Evolutionary conservation across 2,113 vertebrate species (phyloP), one percentile per base, ranked within the genome.

Genomic region (Taxidea taxus): DNA sequence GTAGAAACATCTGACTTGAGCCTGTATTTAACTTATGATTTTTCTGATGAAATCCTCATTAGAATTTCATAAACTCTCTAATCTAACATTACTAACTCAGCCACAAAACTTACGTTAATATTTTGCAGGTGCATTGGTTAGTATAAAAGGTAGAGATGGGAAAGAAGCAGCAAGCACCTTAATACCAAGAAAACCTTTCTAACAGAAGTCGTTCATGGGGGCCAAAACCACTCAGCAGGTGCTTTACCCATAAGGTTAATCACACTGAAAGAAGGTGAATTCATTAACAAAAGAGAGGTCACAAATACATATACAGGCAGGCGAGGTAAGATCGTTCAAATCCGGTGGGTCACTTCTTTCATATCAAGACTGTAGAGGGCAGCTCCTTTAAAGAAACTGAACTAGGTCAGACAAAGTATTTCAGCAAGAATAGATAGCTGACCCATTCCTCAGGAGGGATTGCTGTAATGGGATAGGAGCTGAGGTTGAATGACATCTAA

Each of bases 61-160:
- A 25, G 75, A 96, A 96, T 97, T 95, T 92, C 77, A 97, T 80
- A 92, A 95, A 56, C 13, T 60, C 44, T 85, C 44, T 54, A 93
- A 90, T 93, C 54, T 54, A 68, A 82, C 72, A 87, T 91, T 87
- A 74, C 49, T 72, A 90, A 97, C 88, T 93, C 64, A 94, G 16
- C 13, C 21, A 85, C 18, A 86, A 96, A 81, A 7, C 70, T 92
- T 82, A n/a, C 77, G 47, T 49, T 95, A 42, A 49, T 87, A 87
- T 81, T 98, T 64, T 23, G 29, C 62, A n/a, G 15, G 51, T 5
- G 3, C 44, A 39, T 64, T 64, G 2, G 25, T 56, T 51, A 62
- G 29, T 54, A 66, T 0, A 64, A 58, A 81, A 56, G 42, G 23
- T 27, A 51, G 82, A 91, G 34, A 29, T 51, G 39, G 39, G 62